Evolutionary conservation across 2,113 vertebrate species (phyloP), one percentile per base, ranked within the genome.

Genomic region (Microtus montanus): DNA sequence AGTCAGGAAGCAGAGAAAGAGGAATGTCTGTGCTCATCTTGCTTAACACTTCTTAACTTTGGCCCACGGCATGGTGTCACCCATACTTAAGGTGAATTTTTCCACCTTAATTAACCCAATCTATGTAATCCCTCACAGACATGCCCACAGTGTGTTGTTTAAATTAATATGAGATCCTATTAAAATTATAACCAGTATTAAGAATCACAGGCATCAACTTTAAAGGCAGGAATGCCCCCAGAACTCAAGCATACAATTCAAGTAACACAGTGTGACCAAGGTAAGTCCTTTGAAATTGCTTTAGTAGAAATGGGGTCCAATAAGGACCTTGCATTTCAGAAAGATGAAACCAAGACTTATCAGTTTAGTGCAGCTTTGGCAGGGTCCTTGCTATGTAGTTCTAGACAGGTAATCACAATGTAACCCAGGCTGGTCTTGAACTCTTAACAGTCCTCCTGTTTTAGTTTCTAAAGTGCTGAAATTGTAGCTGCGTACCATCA

Each of bases 161-260:
- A 63, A 41, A 47, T 44, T 22, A 33, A 85, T 33, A 33, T 1
- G 1, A 47, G 82, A 85, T 47, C 38, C 17, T 33, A 64, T 33
- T 85, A 2, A 13, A 10, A 11, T 12, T 30, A 12, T 13, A 44
- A 85, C 26, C 15, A 33, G 11, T 44, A 33, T 7, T 33, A 47
- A 33, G 17, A 38, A 64, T 33, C 38, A 30, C 14, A 17, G 82
- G 17, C 90, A 77, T 92, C 41, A 89, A 82, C 94, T 95, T 97
- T 83, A 93, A 97, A 68, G 96, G 92, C 96, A 95, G 90, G 97
- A 95, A 91, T 90, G 89, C 49, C 88, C 90, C 89, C 89, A 96
- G 93, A 92, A 93, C 26, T 93, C 97, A 96, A 0, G 0, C 82
- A 97, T 66, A 87, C 4, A 95, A 95, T 97, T 96, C 85, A 61